These are phyloP conservation scores for Cassiopea xamachana DNA, from an alignment of 30 jellyfish, hydroid and myxozoan genomes.

Conservation along the genomic window DNA sequence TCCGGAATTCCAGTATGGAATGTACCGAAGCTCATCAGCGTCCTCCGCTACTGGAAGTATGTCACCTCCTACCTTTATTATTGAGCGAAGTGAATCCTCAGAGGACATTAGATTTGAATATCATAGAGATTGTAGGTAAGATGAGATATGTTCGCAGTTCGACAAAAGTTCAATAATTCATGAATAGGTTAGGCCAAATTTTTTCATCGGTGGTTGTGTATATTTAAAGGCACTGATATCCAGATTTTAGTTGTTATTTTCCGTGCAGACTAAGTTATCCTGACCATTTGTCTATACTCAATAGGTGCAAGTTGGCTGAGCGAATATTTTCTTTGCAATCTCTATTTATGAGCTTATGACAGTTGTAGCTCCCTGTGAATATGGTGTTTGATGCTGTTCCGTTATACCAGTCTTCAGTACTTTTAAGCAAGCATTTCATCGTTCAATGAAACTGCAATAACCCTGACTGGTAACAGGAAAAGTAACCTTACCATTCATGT, in stretches of 20 bases:
- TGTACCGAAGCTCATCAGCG: slow-evolving; percentile 63
- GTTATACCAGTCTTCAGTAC: neutral
- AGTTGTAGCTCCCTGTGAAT: no score
- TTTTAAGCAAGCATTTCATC: neutral
- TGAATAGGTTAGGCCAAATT: no score
- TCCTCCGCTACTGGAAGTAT: slow-evolving; percentile 78
- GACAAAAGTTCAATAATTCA: no score
- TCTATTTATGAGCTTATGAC: no score
- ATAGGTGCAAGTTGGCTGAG: no score
- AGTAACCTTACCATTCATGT: neutral
- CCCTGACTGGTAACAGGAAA: neutral
- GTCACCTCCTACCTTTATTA: slow-evolving; percentile 91
- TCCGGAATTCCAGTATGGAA: slow-evolving; percentile 86
- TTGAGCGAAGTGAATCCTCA: slow-evolving; percentile 65
- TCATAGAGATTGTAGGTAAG: slow-evolving; percentile 79
- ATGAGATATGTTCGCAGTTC: no score
- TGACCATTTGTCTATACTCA: no score
- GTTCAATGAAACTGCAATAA: neutral
- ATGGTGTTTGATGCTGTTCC: neutral
- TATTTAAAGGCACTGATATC: no score
- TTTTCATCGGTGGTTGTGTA: no score
- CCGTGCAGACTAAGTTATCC: no score
- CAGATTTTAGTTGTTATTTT: no score
- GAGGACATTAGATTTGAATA: slow-evolving; percentile 67
- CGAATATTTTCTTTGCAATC: no score